phyloP scores from a whole-genome alignment of 2,797 vertebrate genomes.

The Poeciliopsis gracilis region DNA sequence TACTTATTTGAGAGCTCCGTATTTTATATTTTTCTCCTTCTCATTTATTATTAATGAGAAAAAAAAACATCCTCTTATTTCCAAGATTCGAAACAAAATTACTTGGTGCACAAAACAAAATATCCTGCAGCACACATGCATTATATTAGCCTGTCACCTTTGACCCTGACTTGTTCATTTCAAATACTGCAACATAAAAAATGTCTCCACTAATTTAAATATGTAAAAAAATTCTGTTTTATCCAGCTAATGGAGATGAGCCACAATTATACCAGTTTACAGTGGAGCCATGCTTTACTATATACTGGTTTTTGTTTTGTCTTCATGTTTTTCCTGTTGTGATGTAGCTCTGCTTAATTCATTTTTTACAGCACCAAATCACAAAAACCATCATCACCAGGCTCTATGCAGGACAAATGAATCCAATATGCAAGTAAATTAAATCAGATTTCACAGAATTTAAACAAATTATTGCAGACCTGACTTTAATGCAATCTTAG shows the following conservation, averaged over 20 bases:
- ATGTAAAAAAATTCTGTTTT: neutral
- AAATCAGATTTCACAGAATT: neutral
- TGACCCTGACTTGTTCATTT: neutral
- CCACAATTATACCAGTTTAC: neutral
- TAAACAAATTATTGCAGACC: neutral
- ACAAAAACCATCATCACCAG: neutral
- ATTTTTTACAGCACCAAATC: neutral
- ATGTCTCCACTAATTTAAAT: neutral
- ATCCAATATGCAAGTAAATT: neutral
- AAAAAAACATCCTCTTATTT: neutral
- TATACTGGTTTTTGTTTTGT: neutral
- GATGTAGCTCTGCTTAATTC: neutral
- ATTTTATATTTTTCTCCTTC: neutral
- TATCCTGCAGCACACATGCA: neutral
- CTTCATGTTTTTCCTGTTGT: neutral
- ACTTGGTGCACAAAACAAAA: neutral
- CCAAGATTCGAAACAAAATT: neutral
- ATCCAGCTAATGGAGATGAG: neutral
- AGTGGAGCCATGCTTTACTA: neutral
- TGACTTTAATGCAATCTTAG: neutral
- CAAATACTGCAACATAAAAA: neutral
- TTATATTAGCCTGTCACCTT: neutral
- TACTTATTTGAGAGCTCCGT: neutral
- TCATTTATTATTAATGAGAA: neutral
- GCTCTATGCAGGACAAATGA: neutral